These are phyloP conservation scores for Periophthalmodon schlosseri DNA, from an alignment of 2,113 vertebrate species.

Conservation along the genomic window DNA sequence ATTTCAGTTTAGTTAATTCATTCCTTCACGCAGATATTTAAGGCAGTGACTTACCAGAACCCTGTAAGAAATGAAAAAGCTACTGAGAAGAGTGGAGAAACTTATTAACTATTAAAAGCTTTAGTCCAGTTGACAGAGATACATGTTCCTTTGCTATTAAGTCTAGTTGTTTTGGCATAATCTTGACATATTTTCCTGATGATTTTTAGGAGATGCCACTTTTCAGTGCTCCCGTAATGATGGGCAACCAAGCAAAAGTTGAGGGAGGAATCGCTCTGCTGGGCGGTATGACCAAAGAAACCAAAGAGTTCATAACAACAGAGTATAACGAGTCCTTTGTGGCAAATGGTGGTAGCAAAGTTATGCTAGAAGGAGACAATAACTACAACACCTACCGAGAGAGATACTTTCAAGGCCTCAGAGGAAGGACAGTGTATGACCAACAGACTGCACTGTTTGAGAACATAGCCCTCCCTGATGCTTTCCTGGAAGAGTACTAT, in stretches of 20 bases:
- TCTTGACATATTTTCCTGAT: neutral
- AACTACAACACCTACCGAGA: slow-evolving; percentile 15
- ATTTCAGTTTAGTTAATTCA: too few relatives aligned
- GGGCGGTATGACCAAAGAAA: neutral
- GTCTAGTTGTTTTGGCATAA: neutral
- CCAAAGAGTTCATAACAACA: neutral
- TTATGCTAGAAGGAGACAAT: slow-evolving; percentile 22
- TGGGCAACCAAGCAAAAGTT: slow-evolving; percentile 11
- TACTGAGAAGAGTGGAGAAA: too few relatives aligned
- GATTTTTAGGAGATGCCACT: slow-evolving; percentile 60
- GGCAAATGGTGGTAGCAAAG: neutral
- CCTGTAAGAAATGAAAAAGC: too few relatives aligned
- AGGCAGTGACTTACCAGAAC: too few relatives aligned
- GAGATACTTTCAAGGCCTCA: neutral
- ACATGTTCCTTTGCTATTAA: too few relatives aligned
- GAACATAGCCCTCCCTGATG: slow-evolving; percentile 59
- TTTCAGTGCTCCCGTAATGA: slow-evolving; percentile 30
- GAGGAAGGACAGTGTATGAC: neutral
- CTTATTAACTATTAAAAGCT: too few relatives aligned
- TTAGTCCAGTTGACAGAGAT: too few relatives aligned
- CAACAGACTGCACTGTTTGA: slow-evolving; percentile 37
- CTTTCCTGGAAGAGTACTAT: slow-evolving; percentile 68
- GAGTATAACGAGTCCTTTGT: slow-evolving; percentile 8
- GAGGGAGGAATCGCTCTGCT: neutral
- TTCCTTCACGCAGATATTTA: too few relatives aligned